phyloP scores from a whole-genome alignment of 2,797 vertebrate species.

The Cetoscarus ocellatus region DNA sequence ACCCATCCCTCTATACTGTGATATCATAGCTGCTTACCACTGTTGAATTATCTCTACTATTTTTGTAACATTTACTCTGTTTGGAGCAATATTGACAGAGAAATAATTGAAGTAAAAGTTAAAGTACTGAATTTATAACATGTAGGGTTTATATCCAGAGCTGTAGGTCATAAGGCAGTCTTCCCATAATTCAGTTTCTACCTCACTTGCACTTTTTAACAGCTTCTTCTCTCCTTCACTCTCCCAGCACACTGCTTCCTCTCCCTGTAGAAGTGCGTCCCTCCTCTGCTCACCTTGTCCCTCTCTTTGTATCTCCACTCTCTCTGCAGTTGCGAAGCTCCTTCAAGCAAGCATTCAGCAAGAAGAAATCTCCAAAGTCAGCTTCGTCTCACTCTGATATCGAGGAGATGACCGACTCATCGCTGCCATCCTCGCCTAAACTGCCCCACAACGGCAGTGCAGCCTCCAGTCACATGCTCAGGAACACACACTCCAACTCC shows the following conservation, averaged over 20 bases:
- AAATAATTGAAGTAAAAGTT: no score
- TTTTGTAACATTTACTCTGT: no score
- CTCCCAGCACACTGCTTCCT: slow-evolving; percentile 26
- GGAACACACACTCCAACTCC: slow-evolving; percentile 94
- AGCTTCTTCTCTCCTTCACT: slow-evolving; percentile 37
- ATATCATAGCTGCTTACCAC: neutral
- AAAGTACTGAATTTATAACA: neutral
- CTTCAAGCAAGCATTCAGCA: slow-evolving; percentile 99
- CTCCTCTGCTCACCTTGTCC: neutral
- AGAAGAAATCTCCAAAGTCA: slow-evolving; percentile 98
- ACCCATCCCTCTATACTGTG: slow-evolving; percentile 33
- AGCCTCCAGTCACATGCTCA: slow-evolving; percentile 86
- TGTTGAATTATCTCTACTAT: no score
- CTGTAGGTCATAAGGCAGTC: slow-evolving; percentile 41
- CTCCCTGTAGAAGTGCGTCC: neutral
- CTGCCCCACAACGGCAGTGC: slow-evolving; percentile 90
- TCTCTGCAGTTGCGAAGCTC: slow-evolving; percentile 92
- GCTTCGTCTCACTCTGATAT: slow-evolving; percentile 99
- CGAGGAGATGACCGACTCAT: slow-evolving; percentile 98
- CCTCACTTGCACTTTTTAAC: slow-evolving; percentile 41
- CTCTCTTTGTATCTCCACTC: slow-evolving; percentile 10
- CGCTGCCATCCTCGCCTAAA: slow-evolving; percentile 95
- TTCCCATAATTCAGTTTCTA: slow-evolving; percentile 33
- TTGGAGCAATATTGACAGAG: no score
- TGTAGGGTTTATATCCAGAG: slow-evolving; percentile 9